Evolutionary conservation across 2,797 vertebrate species (phyloP).

Genomic region (Sebastes iracundus): DNA sequence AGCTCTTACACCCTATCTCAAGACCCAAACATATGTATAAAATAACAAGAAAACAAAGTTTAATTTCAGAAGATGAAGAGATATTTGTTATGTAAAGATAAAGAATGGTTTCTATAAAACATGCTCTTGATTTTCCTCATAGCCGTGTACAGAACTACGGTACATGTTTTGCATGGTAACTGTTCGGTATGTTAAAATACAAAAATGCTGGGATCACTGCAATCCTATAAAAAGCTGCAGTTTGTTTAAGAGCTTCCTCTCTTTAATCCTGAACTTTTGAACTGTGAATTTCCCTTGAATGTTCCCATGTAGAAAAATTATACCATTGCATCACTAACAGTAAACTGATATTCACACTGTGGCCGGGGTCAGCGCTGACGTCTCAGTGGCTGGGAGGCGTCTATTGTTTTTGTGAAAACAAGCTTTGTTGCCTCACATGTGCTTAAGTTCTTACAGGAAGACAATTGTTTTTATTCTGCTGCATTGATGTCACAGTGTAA

Average conservation of each 20-base stretch:
- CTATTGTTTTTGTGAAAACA: constrained; percentile 13
- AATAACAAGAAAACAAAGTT: too few species aligned
- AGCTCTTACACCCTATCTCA: background rate
- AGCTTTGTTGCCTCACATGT: constrained; percentile 13
- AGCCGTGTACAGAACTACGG: background rate
- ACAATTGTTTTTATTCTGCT: constrained; percentile 15
- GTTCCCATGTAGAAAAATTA: background rate
- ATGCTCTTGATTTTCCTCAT: background rate
- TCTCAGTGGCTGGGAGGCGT: constrained; percentile 21
- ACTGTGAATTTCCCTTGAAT: constrained; percentile 1
- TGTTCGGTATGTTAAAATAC: background rate
- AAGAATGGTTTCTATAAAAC: background rate
- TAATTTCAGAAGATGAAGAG: too few species aligned
- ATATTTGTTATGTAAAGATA: background rate
- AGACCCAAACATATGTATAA: too few species aligned
- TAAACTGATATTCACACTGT: constrained; percentile 21
- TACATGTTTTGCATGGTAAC: background rate
- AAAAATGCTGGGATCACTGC: background rate
- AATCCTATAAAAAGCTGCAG: background rate
- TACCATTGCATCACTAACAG: constrained; percentile 41
- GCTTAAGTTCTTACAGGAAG: background rate
- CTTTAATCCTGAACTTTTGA: constrained; percentile 34
- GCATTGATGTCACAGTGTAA: background rate
- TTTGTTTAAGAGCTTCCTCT: background rate
- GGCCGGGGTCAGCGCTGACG: constrained; percentile 9